Evolutionary conservation across 2,888 invertebrate species (phyloP), one percentile per base, ranked within the genome.

Genomic region (Cheilosia vernalis): DNA sequence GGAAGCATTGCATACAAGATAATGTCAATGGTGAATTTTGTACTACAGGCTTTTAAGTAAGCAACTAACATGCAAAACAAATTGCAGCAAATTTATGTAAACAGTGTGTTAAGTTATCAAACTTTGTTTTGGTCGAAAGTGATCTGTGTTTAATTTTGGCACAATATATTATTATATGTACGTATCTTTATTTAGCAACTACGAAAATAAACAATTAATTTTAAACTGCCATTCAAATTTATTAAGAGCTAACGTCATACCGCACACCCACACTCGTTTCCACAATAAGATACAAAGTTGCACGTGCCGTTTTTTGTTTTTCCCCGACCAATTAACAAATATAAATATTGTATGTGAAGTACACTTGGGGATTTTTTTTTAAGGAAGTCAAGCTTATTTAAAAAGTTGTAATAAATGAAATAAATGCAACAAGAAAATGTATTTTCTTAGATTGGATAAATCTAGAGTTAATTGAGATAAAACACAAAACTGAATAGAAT

Each of bases 321-420:
- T 64, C 37, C 49, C 64, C 64, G 63, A 15, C 3, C 1, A 44
- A 27, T 44, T 10, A 27, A 33, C 19, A 63, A 63, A 51, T 37
- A 66, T 40, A 66, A 66, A 66, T 37, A 6, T 9, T 27, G 21
- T 17, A 2, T 63, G 47, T 63, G 24, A 66, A 53, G 10, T 27
- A 53, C 53, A 10, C 27, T 51, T 15, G n/a, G 37, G 51, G 24
- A 27, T 51, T 13, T 53, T 53, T 13, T 53, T 53, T 51, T 5
- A 1, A 17, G 7, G 17, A 5, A 17, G 17, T 0, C n/a, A 40
- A 37, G 58, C 19, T 21, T 55, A 53, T 27, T 53, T 1, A 15
- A 6, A 10, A 49, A 49, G 49, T 9, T 4, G 10, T 10, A 2
- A 21, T 49, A 49, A 24, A 9, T 30, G 44, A 27, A n/a, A 27